Evolutionary conservation across 2,113 vertebrate species (phyloP).

Genomic region (Planiliza haematocheilus): DNA sequence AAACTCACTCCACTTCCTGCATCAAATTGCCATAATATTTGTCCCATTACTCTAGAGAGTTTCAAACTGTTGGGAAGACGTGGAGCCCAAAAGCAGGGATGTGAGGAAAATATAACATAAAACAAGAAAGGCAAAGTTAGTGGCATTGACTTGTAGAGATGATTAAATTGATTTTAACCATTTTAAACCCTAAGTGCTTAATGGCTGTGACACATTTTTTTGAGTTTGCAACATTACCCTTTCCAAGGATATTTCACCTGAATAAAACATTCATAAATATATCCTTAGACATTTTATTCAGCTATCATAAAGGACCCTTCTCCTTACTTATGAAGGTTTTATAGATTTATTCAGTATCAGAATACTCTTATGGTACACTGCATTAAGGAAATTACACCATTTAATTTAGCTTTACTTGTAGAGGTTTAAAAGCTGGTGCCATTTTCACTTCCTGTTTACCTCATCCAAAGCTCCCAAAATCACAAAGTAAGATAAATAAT

Average conservation of each 20-base stretch:
- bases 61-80: neutral
- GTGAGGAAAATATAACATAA: neutral
- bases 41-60: neutral
- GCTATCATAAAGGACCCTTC: neutral
- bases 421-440: too few relatives aligned
- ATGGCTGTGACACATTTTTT: too few relatives aligned
- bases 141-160: neutral
- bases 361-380: neutral
- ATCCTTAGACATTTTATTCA: neutral
- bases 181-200: too few relatives aligned
- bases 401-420: too few relatives aligned
- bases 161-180: neutral
- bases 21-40: neutral
- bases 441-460: too few relatives aligned
- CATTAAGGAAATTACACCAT: too few relatives aligned
- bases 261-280: slow-evolving; percentile 30
- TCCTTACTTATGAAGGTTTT: neutral
- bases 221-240: neutral
- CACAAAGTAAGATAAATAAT: too few relatives aligned
- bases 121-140: neutral
- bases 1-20: neutral
- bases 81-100: neutral
- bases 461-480: too few relatives aligned
- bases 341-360: neutral
- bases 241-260: neutral